Percentiles rank a stretch among this genome's conserved stretches.
Evolutionary conservation across 92 coral and sea anemone genomes (phyloP).

Genomic region (Parazoanthus atlanticus): DNA sequence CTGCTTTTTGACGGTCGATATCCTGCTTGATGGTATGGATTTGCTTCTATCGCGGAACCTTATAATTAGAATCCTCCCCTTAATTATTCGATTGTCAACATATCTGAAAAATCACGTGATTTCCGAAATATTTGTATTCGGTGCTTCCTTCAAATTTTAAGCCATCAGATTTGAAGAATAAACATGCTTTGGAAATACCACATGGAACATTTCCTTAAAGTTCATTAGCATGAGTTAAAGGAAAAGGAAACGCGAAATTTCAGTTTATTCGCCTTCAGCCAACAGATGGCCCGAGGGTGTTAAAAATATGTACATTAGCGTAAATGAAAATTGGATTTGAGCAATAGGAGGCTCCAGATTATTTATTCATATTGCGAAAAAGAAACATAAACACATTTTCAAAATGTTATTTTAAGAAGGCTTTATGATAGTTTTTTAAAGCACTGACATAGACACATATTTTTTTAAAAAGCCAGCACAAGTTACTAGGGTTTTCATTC

Average conservation of each 20-base stretch:
- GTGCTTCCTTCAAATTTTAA: neutral
- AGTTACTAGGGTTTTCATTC: too few relatives aligned
- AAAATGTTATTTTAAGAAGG: neutral
- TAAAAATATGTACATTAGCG: neutral
- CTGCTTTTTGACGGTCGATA: neutral
- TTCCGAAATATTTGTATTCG: neutral
- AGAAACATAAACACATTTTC: neutral
- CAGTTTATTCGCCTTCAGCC: neutral
- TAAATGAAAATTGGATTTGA: conserved; percentile 1
- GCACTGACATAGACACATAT: neutral
- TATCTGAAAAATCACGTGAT: conserved; percentile 3
- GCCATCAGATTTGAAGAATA: neutral
- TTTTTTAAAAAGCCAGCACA: neutral
- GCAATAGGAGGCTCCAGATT: neutral
- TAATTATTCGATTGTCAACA: neutral
- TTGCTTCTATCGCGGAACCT: neutral
- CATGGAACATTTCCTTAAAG: neutral
- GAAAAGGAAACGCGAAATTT: neutral
- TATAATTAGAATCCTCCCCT: neutral
- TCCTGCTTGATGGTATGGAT: neutral
- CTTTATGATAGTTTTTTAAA: neutral
- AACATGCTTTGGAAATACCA: neutral
- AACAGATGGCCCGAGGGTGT: neutral
- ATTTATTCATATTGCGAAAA: neutral
- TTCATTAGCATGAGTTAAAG: neutral